These are phyloP conservation scores for Lumbricus terrestris DNA, from an alignment of 2,888 invertebrate species.

Conservation along the genomic window DNA sequence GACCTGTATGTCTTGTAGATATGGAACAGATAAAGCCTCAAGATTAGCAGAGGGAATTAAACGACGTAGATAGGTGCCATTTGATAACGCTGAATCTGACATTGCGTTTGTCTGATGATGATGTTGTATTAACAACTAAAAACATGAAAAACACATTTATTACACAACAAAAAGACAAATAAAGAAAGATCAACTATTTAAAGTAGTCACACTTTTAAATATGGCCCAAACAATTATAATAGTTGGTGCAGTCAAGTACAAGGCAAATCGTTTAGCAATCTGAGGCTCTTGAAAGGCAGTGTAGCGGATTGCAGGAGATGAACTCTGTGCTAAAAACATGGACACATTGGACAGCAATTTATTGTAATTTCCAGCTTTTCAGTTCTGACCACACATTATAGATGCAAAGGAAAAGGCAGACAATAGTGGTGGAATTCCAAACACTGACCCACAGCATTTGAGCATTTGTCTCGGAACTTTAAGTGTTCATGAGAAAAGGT, in stretches of 20 bases:
- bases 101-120: neutral
- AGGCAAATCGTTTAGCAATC: neutral
- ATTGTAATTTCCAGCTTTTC: too few species aligned
- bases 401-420: neutral
- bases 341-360: too few species aligned
- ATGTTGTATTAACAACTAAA: neutral
- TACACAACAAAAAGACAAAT: neutral
- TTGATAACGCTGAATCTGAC: conserved; percentile 7
- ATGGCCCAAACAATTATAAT: neutral
- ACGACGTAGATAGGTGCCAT: neutral
- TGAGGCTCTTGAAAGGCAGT: neutral
- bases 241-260: neutral
- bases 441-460: neutral
- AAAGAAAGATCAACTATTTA: neutral
- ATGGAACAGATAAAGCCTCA: neutral
- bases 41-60: conserved; percentile 12
- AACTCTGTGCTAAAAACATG: too few species aligned
- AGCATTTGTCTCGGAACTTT: neutral
- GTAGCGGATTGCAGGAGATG: neutral
- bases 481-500: neutral
- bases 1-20: conserved; percentile 4
- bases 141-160: neutral
- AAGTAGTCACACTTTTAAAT: neutral
- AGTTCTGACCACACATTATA: neutral
- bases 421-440: neutral